Evolutionary conservation across 2,888 invertebrate species (phyloP).

Genomic region (Heliconius erato): DNA sequence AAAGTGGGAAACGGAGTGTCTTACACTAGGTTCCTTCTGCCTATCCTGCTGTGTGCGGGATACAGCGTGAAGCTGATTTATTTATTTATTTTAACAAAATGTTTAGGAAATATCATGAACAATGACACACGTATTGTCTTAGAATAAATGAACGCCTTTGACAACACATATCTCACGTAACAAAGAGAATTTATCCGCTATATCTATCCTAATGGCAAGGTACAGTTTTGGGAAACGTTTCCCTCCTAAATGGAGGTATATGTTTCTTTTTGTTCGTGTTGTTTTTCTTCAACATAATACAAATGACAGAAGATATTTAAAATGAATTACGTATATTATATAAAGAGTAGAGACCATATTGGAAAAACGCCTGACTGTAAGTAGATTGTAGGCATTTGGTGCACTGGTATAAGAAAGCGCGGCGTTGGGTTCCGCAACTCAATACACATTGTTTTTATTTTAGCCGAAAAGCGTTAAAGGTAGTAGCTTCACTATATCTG

Average conservation of each 20-base stretch:
- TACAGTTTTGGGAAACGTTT: slow-evolving; percentile 39
- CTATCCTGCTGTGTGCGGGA: no score
- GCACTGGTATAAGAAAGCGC: no score
- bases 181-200: slow-evolving; percentile 40
- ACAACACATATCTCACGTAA: slow-evolving; percentile 30
- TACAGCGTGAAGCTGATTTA: no score
- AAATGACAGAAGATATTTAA: not conserved
- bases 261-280: slow-evolving; percentile 11
- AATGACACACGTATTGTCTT: slow-evolving; percentile 2
- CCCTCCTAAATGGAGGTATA: slow-evolving; percentile 5
- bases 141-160: slow-evolving; percentile 27
- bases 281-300: not conserved
- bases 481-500: no score
- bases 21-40: no score
- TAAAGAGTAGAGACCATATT: no score
- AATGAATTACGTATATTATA: not conserved
- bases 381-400: no score
- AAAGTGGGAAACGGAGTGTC: no score
- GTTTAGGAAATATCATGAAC: not conserved
- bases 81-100: not conserved
- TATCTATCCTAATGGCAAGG: slow-evolving; percentile 40
- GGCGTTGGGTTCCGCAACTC: no score
- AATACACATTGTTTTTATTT: no score
- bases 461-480: no score
- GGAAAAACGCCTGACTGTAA: no score